Evolutionary conservation across 2,888 invertebrate genomes (phyloP).

Genomic region (Amphipyra tragopoginis): DNA sequence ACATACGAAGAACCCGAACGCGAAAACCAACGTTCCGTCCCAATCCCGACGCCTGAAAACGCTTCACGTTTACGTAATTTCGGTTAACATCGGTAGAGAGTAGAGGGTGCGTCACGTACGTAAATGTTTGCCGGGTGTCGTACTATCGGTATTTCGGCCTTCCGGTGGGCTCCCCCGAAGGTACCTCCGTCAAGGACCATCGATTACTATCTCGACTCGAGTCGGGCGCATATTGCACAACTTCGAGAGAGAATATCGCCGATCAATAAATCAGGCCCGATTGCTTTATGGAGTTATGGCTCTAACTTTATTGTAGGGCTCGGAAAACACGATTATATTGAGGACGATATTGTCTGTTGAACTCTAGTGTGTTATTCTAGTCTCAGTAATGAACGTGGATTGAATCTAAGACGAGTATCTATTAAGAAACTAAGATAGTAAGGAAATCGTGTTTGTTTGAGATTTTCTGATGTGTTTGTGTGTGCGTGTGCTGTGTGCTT

Average conservation of each 20-base stretch:
- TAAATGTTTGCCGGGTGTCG: constrained; percentile 80
- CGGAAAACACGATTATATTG: constrained; percentile 56
- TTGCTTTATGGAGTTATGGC: constrained; percentile 68
- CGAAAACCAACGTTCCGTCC: constrained; percentile 65
- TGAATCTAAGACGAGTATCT: constrained; percentile 32
- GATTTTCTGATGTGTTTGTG: constrained; percentile 39
- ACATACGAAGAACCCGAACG: constrained; percentile 67
- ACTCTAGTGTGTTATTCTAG: constrained; percentile 43
- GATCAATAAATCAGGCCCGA: constrained; percentile 77
- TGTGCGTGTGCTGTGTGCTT: constrained; percentile 54
- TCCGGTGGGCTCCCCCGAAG: constrained; percentile 72
- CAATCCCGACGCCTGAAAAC: constrained; percentile 66
- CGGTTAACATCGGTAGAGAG: constrained; percentile 67
- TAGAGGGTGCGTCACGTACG: constrained; percentile 79
- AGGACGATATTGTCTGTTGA: constrained; percentile 58
- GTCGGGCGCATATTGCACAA: constrained; percentile 84
- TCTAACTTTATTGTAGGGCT: constrained; percentile 64
- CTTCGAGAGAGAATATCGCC: constrained; percentile 70
- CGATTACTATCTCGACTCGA: constrained; percentile 79
- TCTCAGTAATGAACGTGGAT: constrained; percentile 28
- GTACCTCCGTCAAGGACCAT: constrained; percentile 82
- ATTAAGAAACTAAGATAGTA: constrained; percentile 12
- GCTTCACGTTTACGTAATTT: constrained; percentile 73
- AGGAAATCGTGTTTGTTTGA: constrained; percentile 18
- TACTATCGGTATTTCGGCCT: constrained; percentile 77